Conservation (phyloP, 2,888 invertebrate genomes). For the Cistogaster globosa region DNA sequence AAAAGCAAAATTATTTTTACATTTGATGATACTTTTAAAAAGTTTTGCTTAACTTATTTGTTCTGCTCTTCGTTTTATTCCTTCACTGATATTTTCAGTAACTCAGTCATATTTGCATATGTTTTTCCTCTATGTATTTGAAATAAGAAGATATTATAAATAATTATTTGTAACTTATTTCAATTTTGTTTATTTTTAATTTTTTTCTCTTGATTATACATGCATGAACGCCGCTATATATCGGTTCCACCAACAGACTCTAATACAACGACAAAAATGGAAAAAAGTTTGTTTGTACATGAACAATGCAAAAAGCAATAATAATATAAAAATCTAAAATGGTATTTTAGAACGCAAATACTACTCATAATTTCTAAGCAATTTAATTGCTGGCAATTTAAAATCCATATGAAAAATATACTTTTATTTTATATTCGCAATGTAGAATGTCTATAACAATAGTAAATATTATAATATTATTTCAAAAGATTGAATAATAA, state of each 20-base stretch:
- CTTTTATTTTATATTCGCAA: neutral
- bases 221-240: slow-evolving; percentile 13
- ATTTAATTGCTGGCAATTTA: slow-evolving; percentile 58
- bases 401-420: slow-evolving; percentile 33
- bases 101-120: neutral
- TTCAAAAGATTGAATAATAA: neutral
- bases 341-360: slow-evolving; percentile 26
- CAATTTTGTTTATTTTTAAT: neutral
- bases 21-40: too few relatives aligned
- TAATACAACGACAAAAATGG: neutral
- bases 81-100: neutral
- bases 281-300: neutral
- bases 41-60: too few relatives aligned
- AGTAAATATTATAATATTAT: neutral
- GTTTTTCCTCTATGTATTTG: neutral
- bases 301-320: slow-evolving; percentile 33
- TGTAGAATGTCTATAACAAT: neutral
- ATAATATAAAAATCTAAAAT: slow-evolving; percentile 32
- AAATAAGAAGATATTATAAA: slow-evolving; percentile 27
- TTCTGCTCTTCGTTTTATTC: too few relatives aligned
- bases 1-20: too few relatives aligned
- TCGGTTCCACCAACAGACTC: neutral
- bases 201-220: slow-evolving; percentile 4
- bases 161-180: slow-evolving; percentile 14
- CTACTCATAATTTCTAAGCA: slow-evolving; percentile 68